phyloP scores from a whole-genome alignment of 2,888 invertebrate genomes.

The Xiphydria camelus region DNA sequence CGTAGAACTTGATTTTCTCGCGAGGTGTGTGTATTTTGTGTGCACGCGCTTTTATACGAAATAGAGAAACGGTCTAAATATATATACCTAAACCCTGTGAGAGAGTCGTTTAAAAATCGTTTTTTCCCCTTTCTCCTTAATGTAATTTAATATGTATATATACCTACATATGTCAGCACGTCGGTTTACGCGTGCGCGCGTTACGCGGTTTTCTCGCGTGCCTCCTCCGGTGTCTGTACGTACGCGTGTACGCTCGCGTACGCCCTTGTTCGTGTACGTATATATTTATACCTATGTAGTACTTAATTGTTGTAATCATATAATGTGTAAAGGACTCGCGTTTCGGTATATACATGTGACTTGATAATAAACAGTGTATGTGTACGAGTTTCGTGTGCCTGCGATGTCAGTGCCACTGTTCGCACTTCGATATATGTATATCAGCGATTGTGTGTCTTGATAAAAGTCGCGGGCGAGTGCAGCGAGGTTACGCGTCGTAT shows the following conservation, averaged over 20 bases:
- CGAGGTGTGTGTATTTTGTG: conserved; percentile 1
- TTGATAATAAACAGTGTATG: too few species aligned
- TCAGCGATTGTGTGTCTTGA: too few species aligned
- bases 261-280: background rate
- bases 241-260: background rate
- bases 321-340: conserved; percentile 1
- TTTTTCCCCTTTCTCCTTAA: background rate
- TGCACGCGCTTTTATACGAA: conserved; percentile 21
- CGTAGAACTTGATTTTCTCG: too few species aligned
- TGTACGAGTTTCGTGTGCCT: too few species aligned
- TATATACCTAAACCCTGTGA: conserved; percentile 37
- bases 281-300: background rate
- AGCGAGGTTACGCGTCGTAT: too few species aligned
- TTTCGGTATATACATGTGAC: conserved; percentile 1
- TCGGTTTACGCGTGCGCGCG: background rate
- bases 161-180: background rate
- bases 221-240: background rate
- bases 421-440: too few species aligned
- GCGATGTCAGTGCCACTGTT: too few species aligned
- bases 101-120: conserved; percentile 20
- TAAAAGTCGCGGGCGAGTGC: too few species aligned
- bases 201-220: background rate
- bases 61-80: conserved; percentile 30
- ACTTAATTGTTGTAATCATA: conserved; percentile 1
- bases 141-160: background rate